A percentile compares a stretch with the other conserved stretches of the same genome.
These are phyloP conservation scores for Vanessa atalanta DNA, from an alignment of 1,140 invertebrate genomes.

Conservation along the genomic window DNA sequence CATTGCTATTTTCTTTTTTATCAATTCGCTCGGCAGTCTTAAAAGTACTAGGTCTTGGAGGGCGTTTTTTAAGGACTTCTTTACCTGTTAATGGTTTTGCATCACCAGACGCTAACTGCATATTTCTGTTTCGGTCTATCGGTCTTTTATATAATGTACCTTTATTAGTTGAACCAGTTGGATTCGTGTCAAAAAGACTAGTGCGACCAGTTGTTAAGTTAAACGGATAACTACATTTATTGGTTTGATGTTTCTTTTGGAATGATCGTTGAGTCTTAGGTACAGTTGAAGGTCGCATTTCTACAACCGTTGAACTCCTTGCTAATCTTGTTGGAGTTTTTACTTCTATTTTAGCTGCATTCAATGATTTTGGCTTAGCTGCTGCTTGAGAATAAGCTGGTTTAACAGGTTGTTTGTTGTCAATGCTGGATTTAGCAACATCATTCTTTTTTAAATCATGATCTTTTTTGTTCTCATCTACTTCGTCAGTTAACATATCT, in stretches of 20 bases:
- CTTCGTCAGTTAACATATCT: slow-evolving; percentile 15
- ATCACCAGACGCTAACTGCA: slow-evolving; percentile 62
- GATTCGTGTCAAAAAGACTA: slow-evolving; percentile 67
- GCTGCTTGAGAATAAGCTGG: slow-evolving; percentile 79
- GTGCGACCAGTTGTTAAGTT: slow-evolving; percentile 77
- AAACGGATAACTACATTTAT: slow-evolving; percentile 78
- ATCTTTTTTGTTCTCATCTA: slow-evolving; percentile 50
- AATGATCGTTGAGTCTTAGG: slow-evolving; percentile 54
- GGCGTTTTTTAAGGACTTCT: slow-evolving; percentile 55
- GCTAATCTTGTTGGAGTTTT: slow-evolving; percentile 65
- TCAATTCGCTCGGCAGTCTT: slow-evolving; percentile 60
- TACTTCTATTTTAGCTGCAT: slow-evolving; percentile 55
- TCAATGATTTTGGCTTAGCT: slow-evolving; percentile 76
- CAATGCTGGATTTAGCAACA: slow-evolving; percentile 38
- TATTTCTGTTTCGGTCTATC: slow-evolving; percentile 46
- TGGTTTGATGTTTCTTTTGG: slow-evolving; percentile 62
- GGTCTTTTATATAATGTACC: slow-evolving; percentile 54
- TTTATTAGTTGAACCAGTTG: slow-evolving; percentile 44
- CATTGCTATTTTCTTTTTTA: slow-evolving; percentile 55
- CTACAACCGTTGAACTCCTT: slow-evolving; percentile 82
- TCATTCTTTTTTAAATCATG: slow-evolving; percentile 51
- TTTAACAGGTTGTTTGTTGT: slow-evolving; percentile 51
- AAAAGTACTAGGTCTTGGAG: slow-evolving; percentile 58
- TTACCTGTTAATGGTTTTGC: slow-evolving; percentile 52
- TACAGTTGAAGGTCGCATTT: slow-evolving; percentile 65